These are phyloP conservation scores for Parotia lawesii DNA, from an alignment of 2,113 vertebrate species.

Conservation along the genomic window DNA sequence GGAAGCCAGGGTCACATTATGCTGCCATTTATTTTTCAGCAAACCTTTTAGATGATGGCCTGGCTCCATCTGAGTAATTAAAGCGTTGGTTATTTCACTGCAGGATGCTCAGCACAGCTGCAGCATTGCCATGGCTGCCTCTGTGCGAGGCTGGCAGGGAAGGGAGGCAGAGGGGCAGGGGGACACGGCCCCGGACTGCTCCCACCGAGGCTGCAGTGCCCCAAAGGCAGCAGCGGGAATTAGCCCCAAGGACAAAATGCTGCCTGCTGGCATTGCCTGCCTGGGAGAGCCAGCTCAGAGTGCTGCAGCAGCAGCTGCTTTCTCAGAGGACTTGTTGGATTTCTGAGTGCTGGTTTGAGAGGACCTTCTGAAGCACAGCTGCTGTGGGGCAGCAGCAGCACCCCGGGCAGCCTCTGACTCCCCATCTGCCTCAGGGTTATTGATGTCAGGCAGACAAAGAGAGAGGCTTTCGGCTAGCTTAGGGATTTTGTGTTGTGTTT, in stretches of 20 bases:
- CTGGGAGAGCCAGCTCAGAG: fast-evolving
- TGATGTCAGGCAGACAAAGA: neutral
- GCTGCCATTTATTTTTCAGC: neutral
- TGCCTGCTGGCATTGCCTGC: neutral
- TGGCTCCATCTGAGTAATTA: neutral
- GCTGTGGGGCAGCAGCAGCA: neutral
- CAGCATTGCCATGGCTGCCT: neutral
- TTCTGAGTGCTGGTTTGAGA: neutral
- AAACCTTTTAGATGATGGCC: neutral
- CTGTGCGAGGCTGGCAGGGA: neutral
- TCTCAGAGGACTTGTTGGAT: neutral
- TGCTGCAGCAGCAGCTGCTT: neutral
- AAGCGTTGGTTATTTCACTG: neutral
- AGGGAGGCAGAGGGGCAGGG: neutral
- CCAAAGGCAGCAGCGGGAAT: neutral
- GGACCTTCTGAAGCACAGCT: neutral
- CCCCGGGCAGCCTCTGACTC: neutral
- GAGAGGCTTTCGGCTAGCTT: neutral
- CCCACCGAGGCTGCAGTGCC: neutral
- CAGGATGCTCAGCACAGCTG: neutral
- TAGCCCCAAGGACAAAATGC: neutral
- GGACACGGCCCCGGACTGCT: neutral
- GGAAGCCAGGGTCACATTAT: neutral
- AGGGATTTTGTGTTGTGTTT: neutral
- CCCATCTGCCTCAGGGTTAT: neutral